Conservation (phyloP, 2,888 invertebrate species). For the Leucophora obtusa region DNA sequence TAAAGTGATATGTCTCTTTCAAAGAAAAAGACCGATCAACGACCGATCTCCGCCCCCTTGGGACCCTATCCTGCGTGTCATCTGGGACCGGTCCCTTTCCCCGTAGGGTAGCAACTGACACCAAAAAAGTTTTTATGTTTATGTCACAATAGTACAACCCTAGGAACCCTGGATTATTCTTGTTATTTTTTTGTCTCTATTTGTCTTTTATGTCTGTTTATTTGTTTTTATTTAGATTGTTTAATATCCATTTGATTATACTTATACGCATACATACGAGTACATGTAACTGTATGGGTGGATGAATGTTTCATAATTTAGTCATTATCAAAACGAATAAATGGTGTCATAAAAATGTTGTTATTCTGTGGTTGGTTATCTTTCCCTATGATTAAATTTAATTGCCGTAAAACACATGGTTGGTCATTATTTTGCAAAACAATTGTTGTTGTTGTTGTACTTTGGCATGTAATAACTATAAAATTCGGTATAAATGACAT, state of each 20-base stretch:
- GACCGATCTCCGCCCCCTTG: too few relatives aligned
- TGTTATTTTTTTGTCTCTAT: background rate
- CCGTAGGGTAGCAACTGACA: too few relatives aligned
- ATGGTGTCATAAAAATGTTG: conserved; percentile 23
- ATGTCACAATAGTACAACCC: too few relatives aligned
- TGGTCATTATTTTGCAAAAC: conserved; percentile 11
- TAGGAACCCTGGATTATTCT: too few relatives aligned
- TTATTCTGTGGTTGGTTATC: conserved; percentile 52
- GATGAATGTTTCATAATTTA: conserved; percentile 21
- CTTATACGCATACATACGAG: background rate
- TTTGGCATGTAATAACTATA: background rate
- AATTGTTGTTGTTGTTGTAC: background rate
- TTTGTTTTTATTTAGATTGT: background rate
- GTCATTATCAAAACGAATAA: conserved; percentile 32
- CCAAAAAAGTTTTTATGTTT: too few relatives aligned
- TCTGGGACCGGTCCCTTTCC: too few relatives aligned
- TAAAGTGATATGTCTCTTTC: too few relatives aligned
- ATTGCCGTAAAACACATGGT: conserved; percentile 57
- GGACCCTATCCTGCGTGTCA: too few relatives aligned
- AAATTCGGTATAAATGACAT: background rate
- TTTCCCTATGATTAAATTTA: conserved; percentile 57
- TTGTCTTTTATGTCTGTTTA: background rate
- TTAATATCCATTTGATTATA: conserved; percentile 9
- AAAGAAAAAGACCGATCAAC: too few relatives aligned
- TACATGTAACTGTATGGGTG: too few relatives aligned